Percentiles rank a stretch among this genome's conserved stretches.
These are phyloP conservation scores for Macrocentrus cingulum DNA, from an alignment of 1,140 invertebrate species.

Conservation along the genomic window DNA sequence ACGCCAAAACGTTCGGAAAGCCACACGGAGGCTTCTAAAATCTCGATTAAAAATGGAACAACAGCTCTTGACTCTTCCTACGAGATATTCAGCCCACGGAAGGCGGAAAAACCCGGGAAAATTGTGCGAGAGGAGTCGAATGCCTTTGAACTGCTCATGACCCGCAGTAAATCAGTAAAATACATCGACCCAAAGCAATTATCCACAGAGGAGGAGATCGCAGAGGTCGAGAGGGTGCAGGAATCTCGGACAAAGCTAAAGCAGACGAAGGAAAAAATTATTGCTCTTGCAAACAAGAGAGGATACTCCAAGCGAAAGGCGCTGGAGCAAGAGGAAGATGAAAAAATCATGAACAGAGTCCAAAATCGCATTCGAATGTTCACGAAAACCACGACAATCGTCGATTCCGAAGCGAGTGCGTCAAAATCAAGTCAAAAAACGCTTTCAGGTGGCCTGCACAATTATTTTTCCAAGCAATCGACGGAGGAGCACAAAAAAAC, in stretches of 20 bases:
- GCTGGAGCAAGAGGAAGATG: conserved; percentile 37
- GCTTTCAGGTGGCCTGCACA: conserved; percentile 38
- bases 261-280: conserved; percentile 35
- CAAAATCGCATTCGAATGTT: conserved; percentile 40
- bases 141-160: conserved; percentile 44
- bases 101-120: not conserved
- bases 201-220: conserved; percentile 8
- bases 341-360: conserved; percentile 38
- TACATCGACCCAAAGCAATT: not conserved
- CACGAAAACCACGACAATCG: conserved; percentile 29
- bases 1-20: conserved; percentile 29
- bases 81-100: conserved; percentile 4
- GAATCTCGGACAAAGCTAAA: conserved; percentile 31
- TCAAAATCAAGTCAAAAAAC: conserved; percentile 30
- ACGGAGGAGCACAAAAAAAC: conserved; percentile 32
- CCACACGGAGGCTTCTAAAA: no score
- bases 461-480: conserved; percentile 50
- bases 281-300: conserved; percentile 39
- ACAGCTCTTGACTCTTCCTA: no score
- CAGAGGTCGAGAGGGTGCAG: conserved; percentile 2
- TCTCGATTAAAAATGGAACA: no score
- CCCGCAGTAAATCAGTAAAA: conserved; percentile 30
- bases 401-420: conserved; percentile 26
- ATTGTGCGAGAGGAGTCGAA: conserved; percentile 24
- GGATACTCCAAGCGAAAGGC: conserved; percentile 42